These are phyloP conservation scores for Thalassarche chlororhynchos DNA, from an alignment of 2,113 vertebrate species.

Conservation along the genomic window DNA sequence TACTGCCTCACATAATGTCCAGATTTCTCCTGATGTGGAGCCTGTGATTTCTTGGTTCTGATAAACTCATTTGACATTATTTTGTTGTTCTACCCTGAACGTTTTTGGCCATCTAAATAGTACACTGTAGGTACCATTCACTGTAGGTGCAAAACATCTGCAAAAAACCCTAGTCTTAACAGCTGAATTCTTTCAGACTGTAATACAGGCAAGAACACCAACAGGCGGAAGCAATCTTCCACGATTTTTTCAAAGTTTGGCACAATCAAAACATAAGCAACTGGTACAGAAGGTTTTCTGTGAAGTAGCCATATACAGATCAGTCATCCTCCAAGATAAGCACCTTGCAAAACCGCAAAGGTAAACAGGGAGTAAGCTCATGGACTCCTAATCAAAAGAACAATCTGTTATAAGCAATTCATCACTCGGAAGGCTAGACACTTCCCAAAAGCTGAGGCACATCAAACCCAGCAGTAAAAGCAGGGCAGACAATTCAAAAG, in stretches of 20 bases:
- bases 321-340: neutral
- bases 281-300: neutral
- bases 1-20: neutral
- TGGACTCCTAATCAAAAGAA: neutral
- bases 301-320: neutral
- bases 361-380: neutral
- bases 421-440: neutral
- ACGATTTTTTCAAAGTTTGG: rapidly evolving
- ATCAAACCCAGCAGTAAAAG: neutral
- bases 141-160: neutral
- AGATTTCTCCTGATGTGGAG: neutral
- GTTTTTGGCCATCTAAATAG: rapidly evolving
- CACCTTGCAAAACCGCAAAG: neutral
- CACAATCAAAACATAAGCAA: neutral
- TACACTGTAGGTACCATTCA: neutral
- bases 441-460: neutral
- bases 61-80: rapidly evolving
- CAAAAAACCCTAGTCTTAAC: rapidly evolving
- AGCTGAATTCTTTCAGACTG: neutral
- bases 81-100: neutral
- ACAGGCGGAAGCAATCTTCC: neutral
- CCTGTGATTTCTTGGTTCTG: neutral
- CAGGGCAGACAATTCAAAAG: neutral
- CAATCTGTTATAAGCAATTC: neutral
- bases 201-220: too few relatives aligned